phyloP scores from a whole-genome alignment of 1,140 invertebrate genomes.

The Sitophilus oryzae region DNA sequence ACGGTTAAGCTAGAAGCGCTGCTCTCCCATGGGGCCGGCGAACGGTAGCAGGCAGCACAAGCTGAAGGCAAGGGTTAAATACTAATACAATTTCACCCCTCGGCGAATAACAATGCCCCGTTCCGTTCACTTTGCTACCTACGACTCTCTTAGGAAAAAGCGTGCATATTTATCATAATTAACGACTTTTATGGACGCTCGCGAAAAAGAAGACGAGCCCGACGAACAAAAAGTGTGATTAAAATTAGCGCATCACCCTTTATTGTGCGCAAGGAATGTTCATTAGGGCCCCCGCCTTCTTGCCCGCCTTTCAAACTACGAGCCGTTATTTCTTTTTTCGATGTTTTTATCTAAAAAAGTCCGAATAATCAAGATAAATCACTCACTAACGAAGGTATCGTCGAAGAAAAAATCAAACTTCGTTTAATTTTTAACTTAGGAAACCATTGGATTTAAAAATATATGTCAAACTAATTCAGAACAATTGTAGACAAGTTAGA shows the following conservation, averaged over 20 bases:
- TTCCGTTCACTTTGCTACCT: conserved; percentile 38
- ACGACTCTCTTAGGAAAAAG: conserved; percentile 46
- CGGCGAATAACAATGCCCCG: conserved; percentile 43
- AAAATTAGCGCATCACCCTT: conserved; percentile 39
- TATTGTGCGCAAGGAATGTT: conserved; percentile 28
- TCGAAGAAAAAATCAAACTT: too few species aligned
- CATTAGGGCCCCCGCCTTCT: conserved; percentile 24
- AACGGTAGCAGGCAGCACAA: conserved; percentile 38
- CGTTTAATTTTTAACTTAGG: too few species aligned
- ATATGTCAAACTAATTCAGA: too few species aligned
- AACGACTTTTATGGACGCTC: conserved; percentile 44
- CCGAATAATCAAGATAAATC: background rate
- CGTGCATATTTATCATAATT: conserved; percentile 48
- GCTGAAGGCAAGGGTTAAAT: conserved; percentile 45
- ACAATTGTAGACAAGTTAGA: too few species aligned
- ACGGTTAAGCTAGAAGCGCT: conserved; percentile 38
- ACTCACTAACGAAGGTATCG: too few species aligned
- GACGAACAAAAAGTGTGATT: conserved; percentile 43
- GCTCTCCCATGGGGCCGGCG: conserved; percentile 39
- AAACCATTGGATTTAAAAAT: too few species aligned
- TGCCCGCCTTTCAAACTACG: conserved; percentile 12
- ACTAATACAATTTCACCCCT: conserved; percentile 42
- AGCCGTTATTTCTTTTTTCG: conserved; percentile 6
- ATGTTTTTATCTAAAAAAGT: conserved; percentile 13
- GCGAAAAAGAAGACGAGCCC: conserved; percentile 40